Conservation (phyloP, 2,888 invertebrate species). For the Syrphus vitripennis region DNA sequence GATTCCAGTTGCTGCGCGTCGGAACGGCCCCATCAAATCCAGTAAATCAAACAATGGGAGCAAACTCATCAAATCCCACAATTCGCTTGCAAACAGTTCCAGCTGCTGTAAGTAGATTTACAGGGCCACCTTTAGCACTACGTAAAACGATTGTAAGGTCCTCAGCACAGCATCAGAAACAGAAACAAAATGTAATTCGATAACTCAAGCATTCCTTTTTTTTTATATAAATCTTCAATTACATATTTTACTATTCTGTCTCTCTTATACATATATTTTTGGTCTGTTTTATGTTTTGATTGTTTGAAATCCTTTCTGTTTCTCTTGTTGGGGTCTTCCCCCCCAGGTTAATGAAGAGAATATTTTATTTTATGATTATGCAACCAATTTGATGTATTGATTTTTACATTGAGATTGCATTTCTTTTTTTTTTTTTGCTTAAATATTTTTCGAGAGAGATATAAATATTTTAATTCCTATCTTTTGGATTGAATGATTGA, state of each 20-base stretch:
- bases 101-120: conserved; percentile 92
- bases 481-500: conserved; percentile 5
- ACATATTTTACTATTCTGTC: conserved; percentile 39
- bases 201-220: conserved; percentile 68
- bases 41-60: conserved; percentile 81
- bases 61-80: conserved; percentile 85
- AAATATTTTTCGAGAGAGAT: conserved; percentile 8
- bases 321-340: neutral
- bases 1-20: conserved; percentile 95
- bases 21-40: conserved; percentile 89
- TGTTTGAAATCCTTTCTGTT: conserved; percentile 67
- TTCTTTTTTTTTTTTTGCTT: too few relatives aligned
- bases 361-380: neutral
- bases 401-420: conserved; percentile 12
- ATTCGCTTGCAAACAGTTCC: conserved; percentile 94
- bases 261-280: conserved; percentile 56
- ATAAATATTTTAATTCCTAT: neutral
- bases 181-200: conserved; percentile 80
- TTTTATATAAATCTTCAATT: conserved; percentile 46
- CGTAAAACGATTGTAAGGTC: conserved; percentile 83
- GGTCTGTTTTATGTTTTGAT: conserved; percentile 74
- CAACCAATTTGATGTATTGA: conserved; percentile 22
- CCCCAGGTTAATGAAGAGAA: neutral
- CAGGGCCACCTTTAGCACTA: conserved; percentile 84
- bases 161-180: conserved; percentile 80